Base-by-base conservation (phyloP, 1,140 invertebrate genomes). In the Drosophila arizonae region DNA sequence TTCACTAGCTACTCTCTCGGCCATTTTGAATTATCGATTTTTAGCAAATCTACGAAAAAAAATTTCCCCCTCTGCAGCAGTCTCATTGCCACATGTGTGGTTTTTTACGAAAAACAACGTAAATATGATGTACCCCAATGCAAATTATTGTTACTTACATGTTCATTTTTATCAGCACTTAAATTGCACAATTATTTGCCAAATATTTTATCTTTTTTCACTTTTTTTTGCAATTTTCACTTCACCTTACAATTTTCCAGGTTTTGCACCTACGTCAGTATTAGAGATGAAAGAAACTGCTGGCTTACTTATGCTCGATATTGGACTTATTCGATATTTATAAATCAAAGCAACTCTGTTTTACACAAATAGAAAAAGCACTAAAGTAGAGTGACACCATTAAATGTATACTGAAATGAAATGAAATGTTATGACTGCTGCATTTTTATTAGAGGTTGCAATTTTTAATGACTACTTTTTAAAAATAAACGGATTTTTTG, bases 21-120 rank as follows among this genome's bases (percentile, higher is more conserved):
- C 82, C 82, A 87, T 87, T 88, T 87, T 87, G 82, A 87, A 74
- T 86, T 88, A 87, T 87, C 87, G 82, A 87, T 87, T 87, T 87
- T 86, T 65, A 71, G 41, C 67, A 61, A 71, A 36, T 65, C 48
- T 60, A 26, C 9, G 26, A 61, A 36, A 73, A 62, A 73, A 62
- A 71, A 56, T 52, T 55, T 63, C 21, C 17, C 57, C n/a, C 33
- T 9, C 54, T 17, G 3, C 28, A 28, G 36, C 6, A 26, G 13
- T 9, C 39, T 13, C 24, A 6, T n/a, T 36, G 10, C 17, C 70
- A 72, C 48, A 61, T 68, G 70, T 21, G 36, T 30, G 17, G 3
- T 50, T 41, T 6, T 17, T 41, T 4, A 8, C 5, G 11, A 21
- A 51, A 46, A 39, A 26, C 24, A 3, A 13, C 28, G 11, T 41